These are phyloP conservation scores for Myotis yumanensis DNA, from an alignment of 2,113 vertebrate genomes.

Conservation along the genomic window DNA sequence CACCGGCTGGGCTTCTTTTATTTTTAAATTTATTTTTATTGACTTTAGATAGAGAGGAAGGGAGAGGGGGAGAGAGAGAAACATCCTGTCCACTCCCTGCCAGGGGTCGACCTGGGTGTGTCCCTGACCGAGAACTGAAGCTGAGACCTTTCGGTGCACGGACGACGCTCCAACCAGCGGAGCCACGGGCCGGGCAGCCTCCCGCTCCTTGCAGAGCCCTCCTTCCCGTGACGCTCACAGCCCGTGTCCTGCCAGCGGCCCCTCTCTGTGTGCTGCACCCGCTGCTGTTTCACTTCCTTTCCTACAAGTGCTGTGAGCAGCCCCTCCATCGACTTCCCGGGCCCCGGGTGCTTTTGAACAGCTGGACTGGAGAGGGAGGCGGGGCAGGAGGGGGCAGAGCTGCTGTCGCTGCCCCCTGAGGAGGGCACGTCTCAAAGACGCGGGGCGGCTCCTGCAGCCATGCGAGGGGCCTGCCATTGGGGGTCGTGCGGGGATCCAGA, in stretches of 20 bases:
- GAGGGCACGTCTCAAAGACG: accelerated
- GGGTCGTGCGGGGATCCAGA: neutral
- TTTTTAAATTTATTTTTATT: too few species aligned
- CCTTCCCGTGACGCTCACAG: too few species aligned
- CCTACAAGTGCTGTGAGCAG: neutral
- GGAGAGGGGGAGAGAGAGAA: too few species aligned
- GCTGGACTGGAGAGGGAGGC: neutral
- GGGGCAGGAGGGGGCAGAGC: neutral
- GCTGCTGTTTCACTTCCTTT: neutral
- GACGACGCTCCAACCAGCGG: too few species aligned
- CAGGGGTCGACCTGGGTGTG: too few species aligned
- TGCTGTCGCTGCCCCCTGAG: neutral
- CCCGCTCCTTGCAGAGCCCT: neutral
- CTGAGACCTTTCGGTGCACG: too few species aligned
- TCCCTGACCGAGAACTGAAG: too few species aligned
- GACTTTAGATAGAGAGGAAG: too few species aligned
- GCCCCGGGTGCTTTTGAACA: neutral
- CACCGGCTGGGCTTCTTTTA: too few species aligned
- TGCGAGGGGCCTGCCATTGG: neutral
- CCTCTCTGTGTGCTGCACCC: accelerated
- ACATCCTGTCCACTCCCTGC: too few species aligned
- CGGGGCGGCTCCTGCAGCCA: neutral
- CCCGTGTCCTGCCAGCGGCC: accelerated
- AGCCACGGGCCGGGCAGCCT: too few species aligned
- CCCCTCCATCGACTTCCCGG: neutral